Conservation (phyloP, 2,797 vertebrate genomes). For the Zenarchopterus dispar region DNA sequence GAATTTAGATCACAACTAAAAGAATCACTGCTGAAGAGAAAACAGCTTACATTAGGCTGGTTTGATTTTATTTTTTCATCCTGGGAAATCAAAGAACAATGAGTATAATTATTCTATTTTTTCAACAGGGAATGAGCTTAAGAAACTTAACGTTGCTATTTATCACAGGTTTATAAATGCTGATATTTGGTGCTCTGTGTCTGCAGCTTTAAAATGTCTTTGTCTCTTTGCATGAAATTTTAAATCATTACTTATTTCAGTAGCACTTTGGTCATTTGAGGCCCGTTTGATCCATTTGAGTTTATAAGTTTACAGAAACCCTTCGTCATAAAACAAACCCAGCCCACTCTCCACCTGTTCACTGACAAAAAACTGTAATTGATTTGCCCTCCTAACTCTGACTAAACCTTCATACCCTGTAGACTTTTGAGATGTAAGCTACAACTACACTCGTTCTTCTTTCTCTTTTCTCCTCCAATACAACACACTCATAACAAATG, state of each 20-base stretch:
- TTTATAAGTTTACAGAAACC: slow-evolving; percentile 23
- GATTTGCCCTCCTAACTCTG: slow-evolving; percentile 58
- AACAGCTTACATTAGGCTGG: too few species aligned
- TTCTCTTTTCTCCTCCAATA: slow-evolving; percentile 14
- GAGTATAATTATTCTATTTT: too few species aligned
- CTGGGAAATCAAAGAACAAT: too few species aligned
- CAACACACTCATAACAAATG: too few species aligned
- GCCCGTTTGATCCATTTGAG: slow-evolving; percentile 30
- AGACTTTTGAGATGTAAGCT: slow-evolving; percentile 69
- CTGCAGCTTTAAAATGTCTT: background rate
- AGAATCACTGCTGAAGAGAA: too few species aligned
- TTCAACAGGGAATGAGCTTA: too few species aligned
- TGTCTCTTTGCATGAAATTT: background rate
- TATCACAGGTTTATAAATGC: too few species aligned
- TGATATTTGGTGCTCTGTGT: background rate
- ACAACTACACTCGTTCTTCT: slow-evolving; percentile 20
- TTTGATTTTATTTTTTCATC: too few species aligned
- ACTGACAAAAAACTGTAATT: slow-evolving; percentile 56
- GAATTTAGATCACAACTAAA: too few species aligned
- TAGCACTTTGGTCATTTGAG: background rate
- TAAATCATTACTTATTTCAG: slow-evolving; percentile 1
- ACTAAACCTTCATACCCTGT: slow-evolving; percentile 73
- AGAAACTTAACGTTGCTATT: too few species aligned
- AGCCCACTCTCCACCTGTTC: slow-evolving; percentile 27
- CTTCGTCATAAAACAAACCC: slow-evolving; percentile 45